Percentiles rank a stretch among this genome's conserved stretches.
Conservation (phyloP, 2,113 vertebrate genomes). For the Panurus biarmicus region DNA sequence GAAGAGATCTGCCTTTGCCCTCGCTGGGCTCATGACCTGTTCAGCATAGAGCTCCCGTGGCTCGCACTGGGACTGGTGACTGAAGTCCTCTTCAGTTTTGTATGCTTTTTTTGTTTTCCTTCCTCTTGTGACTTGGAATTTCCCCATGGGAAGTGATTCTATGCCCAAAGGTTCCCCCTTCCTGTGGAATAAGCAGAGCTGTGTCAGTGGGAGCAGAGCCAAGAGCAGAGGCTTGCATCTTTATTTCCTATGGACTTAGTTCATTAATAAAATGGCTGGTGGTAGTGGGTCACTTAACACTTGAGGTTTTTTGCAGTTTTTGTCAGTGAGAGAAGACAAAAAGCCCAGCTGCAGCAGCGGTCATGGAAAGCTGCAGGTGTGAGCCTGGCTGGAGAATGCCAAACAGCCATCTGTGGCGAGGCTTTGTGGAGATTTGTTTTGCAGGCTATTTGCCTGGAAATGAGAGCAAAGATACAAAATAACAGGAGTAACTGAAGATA, state of each 20-base stretch:
- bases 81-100: not conserved
- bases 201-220: rapidly evolving
- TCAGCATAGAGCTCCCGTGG: not conserved
- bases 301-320: not conserved
- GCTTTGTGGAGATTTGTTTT: not conserved
- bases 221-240: not conserved
- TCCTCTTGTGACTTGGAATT: not conserved
- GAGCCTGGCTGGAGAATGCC: not conserved
- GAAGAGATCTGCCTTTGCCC: not conserved
- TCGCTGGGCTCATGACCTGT: rapidly evolving
- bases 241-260: not conserved
- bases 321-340: not conserved
- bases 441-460: not conserved
- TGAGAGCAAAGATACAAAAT: not conserved
- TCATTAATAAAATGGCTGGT: not conserved
- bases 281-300: not conserved
- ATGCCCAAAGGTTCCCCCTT: not conserved
- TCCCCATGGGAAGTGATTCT: not conserved
- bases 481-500: not conserved
- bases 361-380: slow-evolving; percentile 8
- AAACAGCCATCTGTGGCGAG: slow-evolving; percentile 2
- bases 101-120: not conserved
- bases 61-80: not conserved
- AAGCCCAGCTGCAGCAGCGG: slow-evolving; percentile 27
- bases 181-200: not conserved